Percentiles rank a stretch among this genome's conserved stretches.
Conservation (phyloP, 2,888 invertebrate species). For the Eueremaeus valkanovi region DNA sequence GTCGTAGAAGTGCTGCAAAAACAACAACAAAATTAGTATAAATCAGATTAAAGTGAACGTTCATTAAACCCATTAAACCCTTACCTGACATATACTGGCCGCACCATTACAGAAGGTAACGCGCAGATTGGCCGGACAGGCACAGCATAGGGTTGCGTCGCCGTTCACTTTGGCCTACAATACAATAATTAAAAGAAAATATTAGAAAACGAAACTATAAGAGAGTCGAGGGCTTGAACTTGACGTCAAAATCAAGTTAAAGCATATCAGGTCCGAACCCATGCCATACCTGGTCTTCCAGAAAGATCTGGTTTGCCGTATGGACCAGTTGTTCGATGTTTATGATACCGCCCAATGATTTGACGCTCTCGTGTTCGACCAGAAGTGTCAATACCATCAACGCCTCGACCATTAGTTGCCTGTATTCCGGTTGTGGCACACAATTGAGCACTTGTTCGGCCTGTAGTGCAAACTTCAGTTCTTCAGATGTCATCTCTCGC, state of each 20-base stretch:
- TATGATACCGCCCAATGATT: conserved; percentile 71
- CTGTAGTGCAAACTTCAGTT: conserved; percentile 94
- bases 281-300: conserved; percentile 79
- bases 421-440: conserved; percentile 96
- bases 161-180: conserved; percentile 73
- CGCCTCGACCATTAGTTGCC: conserved; percentile 91
- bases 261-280: conserved; percentile 39
- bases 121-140: conserved; percentile 57
- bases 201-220: too few relatives aligned
- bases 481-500: conserved; percentile 98
- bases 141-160: conserved; percentile 86
- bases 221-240: too few relatives aligned
- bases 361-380: conserved; percentile 77
- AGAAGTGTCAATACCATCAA: conserved; percentile 86
- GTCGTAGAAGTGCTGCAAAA: conserved; percentile 76
- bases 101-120: conserved; percentile 77
- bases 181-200: too few relatives aligned
- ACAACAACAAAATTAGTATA: neutral
- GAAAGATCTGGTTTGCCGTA: conserved; percentile 87
- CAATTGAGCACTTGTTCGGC: conserved; percentile 95
- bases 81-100: conserved; percentile 78
- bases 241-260: too few relatives aligned
- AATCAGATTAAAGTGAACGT: neutral
- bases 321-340: conserved; percentile 89
- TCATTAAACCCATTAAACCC: neutral